Evolutionary conservation across 2,797 vertebrate genomes (phyloP), one percentile per base, ranked within the genome.

Genomic region (Xiphophorus birchmanni): DNA sequence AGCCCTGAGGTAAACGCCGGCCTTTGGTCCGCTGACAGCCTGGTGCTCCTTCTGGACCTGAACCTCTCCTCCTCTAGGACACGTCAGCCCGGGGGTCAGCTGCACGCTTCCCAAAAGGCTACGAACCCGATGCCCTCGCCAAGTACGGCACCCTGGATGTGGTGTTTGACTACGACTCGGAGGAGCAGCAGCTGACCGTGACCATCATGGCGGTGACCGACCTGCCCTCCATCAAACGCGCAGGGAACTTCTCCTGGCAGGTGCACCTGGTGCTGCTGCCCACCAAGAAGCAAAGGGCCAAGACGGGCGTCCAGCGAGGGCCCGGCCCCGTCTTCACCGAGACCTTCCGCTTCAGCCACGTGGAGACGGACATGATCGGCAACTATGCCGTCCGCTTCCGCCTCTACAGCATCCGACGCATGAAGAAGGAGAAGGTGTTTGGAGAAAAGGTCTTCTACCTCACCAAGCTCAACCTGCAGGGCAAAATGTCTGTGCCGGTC

Each of bases 391-490:
- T 99, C 81, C 96, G 98, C 17, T 98, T 99, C 85, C 96, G 98
- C 86, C 97, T 99, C 21, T 99, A 99, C 87, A 98, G 97, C 11
- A 93, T 99, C 85, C 96, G 97, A 42, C 96, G 97, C 69, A 96
- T 99, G 97, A 99, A 99, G 93, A 99, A 97, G 83, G 98, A 99
- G 94, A 98, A 97, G 94, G 95, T 97, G 94, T 96, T 99, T 45
- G 98, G 98, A 88, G 98, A 99, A 91, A 99, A 99, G 96, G 95
- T 98, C 88, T 99, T 99, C 95, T 98, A 98, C 95, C 96, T 99
- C 95, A 99, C 98, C 88, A 99, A 99, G 95, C 95, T 99, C 93
- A 98, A 99, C 94, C 97, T 99, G 92, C 98, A 99, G 95, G 98
- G 97, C 90, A 99, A 97, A 95, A 95, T 99, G 96, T 98, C 98